Conservation (phyloP, 92 coral and sea anemone species). For the Epizoanthus scotinus region DNA sequence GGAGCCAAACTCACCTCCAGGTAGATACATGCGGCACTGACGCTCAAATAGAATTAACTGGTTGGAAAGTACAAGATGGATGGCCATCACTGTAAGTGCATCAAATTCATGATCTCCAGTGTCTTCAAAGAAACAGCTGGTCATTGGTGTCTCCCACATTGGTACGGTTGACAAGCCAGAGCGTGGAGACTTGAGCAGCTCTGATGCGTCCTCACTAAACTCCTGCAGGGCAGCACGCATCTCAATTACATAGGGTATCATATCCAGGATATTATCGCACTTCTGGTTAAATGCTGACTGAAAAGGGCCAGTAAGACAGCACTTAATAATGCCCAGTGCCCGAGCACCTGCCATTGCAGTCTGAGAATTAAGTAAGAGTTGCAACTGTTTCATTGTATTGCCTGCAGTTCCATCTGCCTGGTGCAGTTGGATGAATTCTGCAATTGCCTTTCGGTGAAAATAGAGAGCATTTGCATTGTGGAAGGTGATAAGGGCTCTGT, state of each 20-base stretch:
- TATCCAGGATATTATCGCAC: conserved; percentile 13
- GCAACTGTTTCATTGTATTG: conserved; percentile 10
- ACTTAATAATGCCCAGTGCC: conserved; percentile 1
- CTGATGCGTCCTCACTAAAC: conserved; percentile 2
- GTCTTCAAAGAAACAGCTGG: conserved; percentile 12
- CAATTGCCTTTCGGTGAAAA: conserved; percentile 13
- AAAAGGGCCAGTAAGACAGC: conserved; percentile 15
- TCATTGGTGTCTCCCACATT: conserved; percentile 18
- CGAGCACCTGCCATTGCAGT: background rate
- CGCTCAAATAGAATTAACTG: conserved; percentile 10
- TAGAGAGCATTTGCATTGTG: conserved; percentile 19
- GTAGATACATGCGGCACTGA: conserved; percentile 13
- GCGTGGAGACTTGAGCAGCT: conserved; percentile 19
- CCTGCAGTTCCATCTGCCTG: conserved; percentile 15
- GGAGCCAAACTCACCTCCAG: conserved; percentile 12
- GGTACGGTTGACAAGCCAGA: conserved; percentile 14
- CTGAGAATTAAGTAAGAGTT: background rate
- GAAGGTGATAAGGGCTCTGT: conserved; percentile 13
- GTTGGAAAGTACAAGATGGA: conserved; percentile 1
- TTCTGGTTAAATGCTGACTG: conserved; percentile 28
- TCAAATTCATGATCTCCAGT: conserved; percentile 19
- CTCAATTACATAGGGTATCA: conserved; percentile 17
- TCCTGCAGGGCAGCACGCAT: conserved; percentile 13
- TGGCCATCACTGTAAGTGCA: conserved; percentile 7
- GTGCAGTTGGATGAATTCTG: background rate